Conservation (phyloP, 2,113 vertebrate genomes). For the Bufo gargarizans region DNA sequence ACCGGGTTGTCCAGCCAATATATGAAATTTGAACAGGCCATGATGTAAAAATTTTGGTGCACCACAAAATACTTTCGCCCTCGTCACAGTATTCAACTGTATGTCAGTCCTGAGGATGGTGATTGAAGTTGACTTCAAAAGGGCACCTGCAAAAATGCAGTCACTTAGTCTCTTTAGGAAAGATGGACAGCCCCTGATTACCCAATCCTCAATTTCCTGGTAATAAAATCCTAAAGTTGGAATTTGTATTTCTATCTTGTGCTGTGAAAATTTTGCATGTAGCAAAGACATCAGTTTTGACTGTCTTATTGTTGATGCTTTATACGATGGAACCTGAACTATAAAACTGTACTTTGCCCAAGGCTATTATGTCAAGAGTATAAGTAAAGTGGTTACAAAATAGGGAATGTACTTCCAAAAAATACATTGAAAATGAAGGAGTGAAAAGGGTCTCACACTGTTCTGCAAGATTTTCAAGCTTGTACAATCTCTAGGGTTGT, state of each 20-base stretch:
- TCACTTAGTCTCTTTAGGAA: not conserved
- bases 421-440: not conserved
- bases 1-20: too few species aligned
- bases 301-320: conserved; percentile 15
- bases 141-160: not conserved
- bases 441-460: not conserved
- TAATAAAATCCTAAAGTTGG: not conserved
- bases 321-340: conserved; percentile 6
- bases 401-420: not conserved
- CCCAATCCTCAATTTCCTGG: not conserved
- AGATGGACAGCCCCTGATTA: not conserved
- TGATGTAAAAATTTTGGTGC: too few species aligned
- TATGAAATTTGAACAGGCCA: too few species aligned
- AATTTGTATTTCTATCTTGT: not conserved
- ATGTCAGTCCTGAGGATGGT: too few species aligned
- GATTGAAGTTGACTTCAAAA: too few species aligned
- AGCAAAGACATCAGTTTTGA: conserved; percentile 14
- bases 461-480: not conserved
- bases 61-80: too few species aligned
- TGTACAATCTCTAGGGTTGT: not conserved
- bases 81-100: too few species aligned
- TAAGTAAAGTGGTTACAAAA: conserved; percentile 31
- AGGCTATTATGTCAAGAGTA: conserved; percentile 24
- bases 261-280: not conserved
- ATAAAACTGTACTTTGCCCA: conserved; percentile 7